Base-by-base conservation (phyloP, 2,797 vertebrate genomes). In the Muscicapa striata region DNA sequence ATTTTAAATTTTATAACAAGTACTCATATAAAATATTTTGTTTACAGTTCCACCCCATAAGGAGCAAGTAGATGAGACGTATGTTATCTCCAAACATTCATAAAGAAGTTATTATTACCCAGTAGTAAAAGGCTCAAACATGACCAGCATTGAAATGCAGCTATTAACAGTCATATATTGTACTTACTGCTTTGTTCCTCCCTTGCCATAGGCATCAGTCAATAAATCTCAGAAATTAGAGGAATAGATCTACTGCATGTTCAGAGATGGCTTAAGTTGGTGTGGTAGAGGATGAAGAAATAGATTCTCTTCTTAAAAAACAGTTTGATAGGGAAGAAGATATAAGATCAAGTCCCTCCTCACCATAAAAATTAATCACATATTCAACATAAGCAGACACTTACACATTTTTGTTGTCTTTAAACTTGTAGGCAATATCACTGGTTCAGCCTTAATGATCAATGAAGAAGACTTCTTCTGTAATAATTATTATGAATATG, bases 171-270 rank as follows among this genome's bases (percentile, higher is more conserved):
- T 82, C 58, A 52, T 87, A 66, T 77, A 75, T 89, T 83, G 61
- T 83, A 88, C 74, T 74, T 79, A 54, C 18, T 77, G 30, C 11
- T 84, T 93, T 81, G 32, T 46, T 92, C 82, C 63, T 95, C 63
- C 70, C 75, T 88, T 93, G n/a, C 41, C 40, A 66, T 11, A 62
- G 57, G 17, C 38, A 89, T 70, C 58, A 75, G n/a, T 24, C 90
- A 90, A 93, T 93, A 93, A 92, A 90, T 89, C 77, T 82, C 41
- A 48, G n/a, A 91, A 94, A 95, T 75, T 40, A 83, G 64, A 91
- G 43, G 49, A 93, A 73, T 91, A 87, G 63, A 75, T 82, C 67
- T 95, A 48, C 61, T 79, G 46, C 0, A 0, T 41, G 14, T 66
- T 70, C 58, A 72, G 45, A 30, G 27, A 89, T 87, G 10, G 24